These are phyloP conservation scores for Trissolcus japonicus DNA, from an alignment of 2,888 invertebrate species.

Conservation along the genomic window DNA sequence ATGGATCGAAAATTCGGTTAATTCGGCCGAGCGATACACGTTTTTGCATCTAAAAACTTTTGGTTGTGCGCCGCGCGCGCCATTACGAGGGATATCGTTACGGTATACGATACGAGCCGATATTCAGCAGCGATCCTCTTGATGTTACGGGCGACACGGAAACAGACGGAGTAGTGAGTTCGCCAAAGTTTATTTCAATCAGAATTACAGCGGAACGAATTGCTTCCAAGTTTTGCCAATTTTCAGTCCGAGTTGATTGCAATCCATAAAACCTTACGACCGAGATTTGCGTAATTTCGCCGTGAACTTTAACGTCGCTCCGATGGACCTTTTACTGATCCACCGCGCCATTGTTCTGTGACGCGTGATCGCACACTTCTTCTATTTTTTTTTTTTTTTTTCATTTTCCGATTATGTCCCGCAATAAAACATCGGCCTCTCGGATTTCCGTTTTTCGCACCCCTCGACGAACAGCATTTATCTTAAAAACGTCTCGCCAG, in stretches of 20 bases:
- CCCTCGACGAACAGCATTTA: constrained; percentile 10
- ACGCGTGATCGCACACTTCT: constrained; percentile 15
- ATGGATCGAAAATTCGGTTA: constrained; percentile 31
- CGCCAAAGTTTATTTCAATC: constrained; percentile 50
- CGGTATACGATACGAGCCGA: constrained; percentile 41
- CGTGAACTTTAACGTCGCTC: constrained; percentile 41
- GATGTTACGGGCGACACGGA: constrained; percentile 34
- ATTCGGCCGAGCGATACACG: constrained; percentile 20
- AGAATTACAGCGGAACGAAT: constrained; percentile 50
- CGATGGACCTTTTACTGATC: constrained; percentile 37
- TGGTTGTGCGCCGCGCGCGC: constrained; percentile 14
- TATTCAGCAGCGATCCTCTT: constrained; percentile 17
- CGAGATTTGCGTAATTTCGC: constrained; percentile 49
- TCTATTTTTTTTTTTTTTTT: constrained; percentile 22
- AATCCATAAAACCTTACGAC: constrained; percentile 53
- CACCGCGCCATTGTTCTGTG: constrained; percentile 18
- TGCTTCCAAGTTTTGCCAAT: constrained; percentile 46
- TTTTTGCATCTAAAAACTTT: constrained; percentile 32
- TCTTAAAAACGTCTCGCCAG: constrained; percentile 13
- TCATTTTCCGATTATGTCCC: constrained; percentile 28
- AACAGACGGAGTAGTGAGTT: constrained; percentile 39
- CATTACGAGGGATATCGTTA: constrained; percentile 26
- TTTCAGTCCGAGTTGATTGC: constrained; percentile 49
- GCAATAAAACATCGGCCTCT: constrained; percentile 27
- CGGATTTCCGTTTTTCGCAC: constrained; percentile 5